Base-by-base conservation (phyloP, 2,113 vertebrate species). In the Delphinapterus leucas region DNA sequence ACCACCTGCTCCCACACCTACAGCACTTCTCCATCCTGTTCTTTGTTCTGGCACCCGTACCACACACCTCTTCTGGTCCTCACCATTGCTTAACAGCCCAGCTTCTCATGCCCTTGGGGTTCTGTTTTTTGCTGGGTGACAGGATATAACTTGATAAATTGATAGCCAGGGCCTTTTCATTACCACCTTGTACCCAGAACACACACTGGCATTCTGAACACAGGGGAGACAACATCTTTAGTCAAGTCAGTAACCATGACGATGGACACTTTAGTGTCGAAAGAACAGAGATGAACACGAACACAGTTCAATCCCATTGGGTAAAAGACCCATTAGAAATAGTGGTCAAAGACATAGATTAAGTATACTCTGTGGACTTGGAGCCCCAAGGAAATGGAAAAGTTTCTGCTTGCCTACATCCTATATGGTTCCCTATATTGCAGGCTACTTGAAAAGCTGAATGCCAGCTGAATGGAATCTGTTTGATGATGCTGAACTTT, bases 371-470 rank as follows among this genome's bases (percentile, higher is more conserved):
- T 65, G 12, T 81, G 44, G 77, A 53, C 21, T 55, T 86, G 77
- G 44, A 88, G n/a, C 47, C 36, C 60, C 12, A 80, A 47, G 74
- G 53, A 60, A 88, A 79, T 21, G 20, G 28, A 88, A 74, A 92
- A 55, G 6, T 20, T 41, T 67, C 63, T 74, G 23, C 70, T 89
- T 47, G 49, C 13, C 5, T 28, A 36, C 8, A 12, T 93, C 23
- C 53, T 67, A 1, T 25, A 36, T 5, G n/a, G 26, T 25, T 92
- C 6, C 53, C 41, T 80, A 15, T 49, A n/a, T 8, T 49, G 13
- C 76, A 58, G 18, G 33, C 41, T 77, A 67, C 67, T 65, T 88
- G 63, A 73, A 93, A 96, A 92, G 41, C 36, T 90, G 49, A 79
- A 33, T 76, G 36, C 14, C 76, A 58, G 55, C 20, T 77, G 53